Conservation (phyloP, 2,797 vertebrate species). For the Nyctibius grandis region DNA sequence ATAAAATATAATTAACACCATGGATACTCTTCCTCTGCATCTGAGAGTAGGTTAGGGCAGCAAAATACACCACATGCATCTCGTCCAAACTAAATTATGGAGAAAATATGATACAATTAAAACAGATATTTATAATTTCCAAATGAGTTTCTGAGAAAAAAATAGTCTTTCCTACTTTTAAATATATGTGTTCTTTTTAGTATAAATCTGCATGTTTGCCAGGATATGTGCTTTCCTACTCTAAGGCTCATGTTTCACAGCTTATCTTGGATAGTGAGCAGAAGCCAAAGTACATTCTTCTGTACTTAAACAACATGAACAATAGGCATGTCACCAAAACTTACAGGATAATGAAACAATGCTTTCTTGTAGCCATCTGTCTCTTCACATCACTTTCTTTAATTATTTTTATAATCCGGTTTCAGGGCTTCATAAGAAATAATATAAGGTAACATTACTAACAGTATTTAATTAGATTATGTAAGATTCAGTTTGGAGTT, state of each 20-base stretch:
- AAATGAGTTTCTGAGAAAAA: background rate
- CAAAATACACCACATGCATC: background rate
- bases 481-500: slow-evolving; percentile 33
- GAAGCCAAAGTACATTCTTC: background rate
- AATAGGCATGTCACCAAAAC: slow-evolving; percentile 20
- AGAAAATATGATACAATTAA: background rate
- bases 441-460: slow-evolving; percentile 24
- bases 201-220: background rate
- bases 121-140: background rate
- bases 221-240: background rate
- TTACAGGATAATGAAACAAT: background rate
- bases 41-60: background rate
- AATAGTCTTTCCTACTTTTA: background rate
- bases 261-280: background rate
- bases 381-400: slow-evolving; percentile 5
- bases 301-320: background rate
- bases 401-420: background rate
- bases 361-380: slow-evolving; percentile 23
- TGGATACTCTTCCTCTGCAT: background rate
- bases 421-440: slow-evolving; percentile 20
- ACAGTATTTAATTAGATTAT: background rate
- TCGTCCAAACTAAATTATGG: background rate
- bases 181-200: background rate
- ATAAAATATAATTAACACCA: background rate
- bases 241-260: background rate